Conservation (phyloP, 2,113 vertebrate genomes). For the Nothocercus julius region DNA sequence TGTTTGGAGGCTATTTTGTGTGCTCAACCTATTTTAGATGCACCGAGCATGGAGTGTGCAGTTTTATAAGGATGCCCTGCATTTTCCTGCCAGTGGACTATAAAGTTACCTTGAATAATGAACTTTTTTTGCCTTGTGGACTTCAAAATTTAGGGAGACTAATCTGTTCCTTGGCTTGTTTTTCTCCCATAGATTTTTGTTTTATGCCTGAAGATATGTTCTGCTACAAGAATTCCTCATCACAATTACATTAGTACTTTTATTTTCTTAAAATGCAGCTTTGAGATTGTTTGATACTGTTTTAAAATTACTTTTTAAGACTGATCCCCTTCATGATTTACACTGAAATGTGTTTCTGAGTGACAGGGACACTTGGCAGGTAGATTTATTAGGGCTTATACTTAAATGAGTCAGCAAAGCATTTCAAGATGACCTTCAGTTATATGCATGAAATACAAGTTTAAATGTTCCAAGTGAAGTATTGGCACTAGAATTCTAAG, state of each 20-base stretch:
- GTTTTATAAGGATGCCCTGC: neutral
- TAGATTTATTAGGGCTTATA: conserved; percentile 28
- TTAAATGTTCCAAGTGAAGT: neutral
- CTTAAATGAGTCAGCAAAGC: neutral
- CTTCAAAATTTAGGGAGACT: neutral
- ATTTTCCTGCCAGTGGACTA: neutral
- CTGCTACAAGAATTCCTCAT: neutral
- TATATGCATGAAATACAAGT: neutral
- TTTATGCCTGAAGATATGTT: neutral
- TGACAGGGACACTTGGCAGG: neutral
- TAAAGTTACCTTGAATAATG: neutral
- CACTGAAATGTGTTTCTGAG: neutral
- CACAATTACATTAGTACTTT: neutral
- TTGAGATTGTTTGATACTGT: neutral
- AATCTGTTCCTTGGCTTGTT: neutral
- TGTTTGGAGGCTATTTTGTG: neutral
- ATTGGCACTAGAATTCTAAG: neutral
- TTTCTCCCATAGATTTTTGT: neutral
- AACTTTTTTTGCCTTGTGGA: neutral
- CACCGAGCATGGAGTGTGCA: neutral
- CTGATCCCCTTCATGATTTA: neutral
- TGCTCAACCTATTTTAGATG: neutral
- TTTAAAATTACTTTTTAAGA: neutral
- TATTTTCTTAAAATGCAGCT: neutral
- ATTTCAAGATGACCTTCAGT: neutral